Conservation (phyloP, 2,113 vertebrate genomes). For the Corvus hawaiiensis region DNA sequence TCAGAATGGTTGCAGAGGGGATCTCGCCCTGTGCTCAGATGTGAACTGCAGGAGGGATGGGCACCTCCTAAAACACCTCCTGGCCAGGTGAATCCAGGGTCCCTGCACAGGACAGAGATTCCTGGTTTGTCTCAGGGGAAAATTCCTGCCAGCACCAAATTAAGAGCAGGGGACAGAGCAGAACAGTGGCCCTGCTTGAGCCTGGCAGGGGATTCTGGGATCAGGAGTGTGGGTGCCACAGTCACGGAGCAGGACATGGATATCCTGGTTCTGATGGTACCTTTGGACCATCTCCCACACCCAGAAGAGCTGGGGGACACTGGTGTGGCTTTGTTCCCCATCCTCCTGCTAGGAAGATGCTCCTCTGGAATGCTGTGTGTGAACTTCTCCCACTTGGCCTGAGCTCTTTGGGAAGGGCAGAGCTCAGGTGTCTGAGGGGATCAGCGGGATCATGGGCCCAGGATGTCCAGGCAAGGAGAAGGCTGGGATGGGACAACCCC, state of each 20-base stretch:
- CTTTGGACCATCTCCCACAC: not conserved
- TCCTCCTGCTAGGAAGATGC: not conserved
- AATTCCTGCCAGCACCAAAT: not conserved
- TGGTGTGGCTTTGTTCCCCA: fast-evolving
- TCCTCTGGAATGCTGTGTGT: not conserved
- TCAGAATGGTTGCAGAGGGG: not conserved
- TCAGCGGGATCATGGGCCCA: fast-evolving
- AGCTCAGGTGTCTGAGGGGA: not conserved
- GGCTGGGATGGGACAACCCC: not conserved
- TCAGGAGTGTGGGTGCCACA: fast-evolving
- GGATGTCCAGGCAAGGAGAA: not conserved
- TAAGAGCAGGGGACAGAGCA: not conserved
- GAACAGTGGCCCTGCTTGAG: not conserved
- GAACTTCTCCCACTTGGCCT: fast-evolving
- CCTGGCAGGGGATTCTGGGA: not conserved
- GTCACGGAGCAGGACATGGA: not conserved
- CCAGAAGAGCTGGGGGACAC: not conserved
- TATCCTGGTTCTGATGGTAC: not conserved
- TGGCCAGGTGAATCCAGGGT: not conserved
- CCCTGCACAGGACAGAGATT: not conserved
- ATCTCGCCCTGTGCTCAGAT: fast-evolving
- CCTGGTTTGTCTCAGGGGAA: not conserved
- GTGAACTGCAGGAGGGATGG: not conserved
- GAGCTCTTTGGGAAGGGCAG: not conserved
- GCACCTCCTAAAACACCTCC: not conserved